These are phyloP conservation scores for Therioaphis trifolii DNA, from an alignment of 2,888 invertebrate genomes.

Conservation along the genomic window DNA sequence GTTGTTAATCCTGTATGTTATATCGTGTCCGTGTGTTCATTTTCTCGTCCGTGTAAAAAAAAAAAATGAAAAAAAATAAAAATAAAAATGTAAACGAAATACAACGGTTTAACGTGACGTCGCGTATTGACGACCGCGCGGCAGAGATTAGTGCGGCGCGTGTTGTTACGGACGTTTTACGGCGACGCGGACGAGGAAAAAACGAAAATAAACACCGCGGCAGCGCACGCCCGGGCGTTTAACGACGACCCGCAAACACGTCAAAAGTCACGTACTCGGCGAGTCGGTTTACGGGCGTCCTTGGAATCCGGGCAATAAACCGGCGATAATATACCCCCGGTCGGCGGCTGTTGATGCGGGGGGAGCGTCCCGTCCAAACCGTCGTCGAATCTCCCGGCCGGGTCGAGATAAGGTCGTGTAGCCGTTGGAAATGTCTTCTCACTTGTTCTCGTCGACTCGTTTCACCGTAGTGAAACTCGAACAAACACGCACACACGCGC, in stretches of 20 bases:
- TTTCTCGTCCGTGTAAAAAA: background rate
- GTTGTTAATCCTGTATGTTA: too few species aligned
- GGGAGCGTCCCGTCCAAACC: background rate
- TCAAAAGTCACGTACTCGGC: conserved; percentile 29
- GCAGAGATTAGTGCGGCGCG: background rate
- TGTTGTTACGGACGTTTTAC: background rate
- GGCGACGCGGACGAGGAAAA: background rate
- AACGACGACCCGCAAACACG: background rate
- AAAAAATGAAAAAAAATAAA: too few species aligned
- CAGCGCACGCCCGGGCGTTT: background rate
- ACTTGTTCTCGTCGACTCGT: too few species aligned
- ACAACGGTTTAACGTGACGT: too few species aligned
- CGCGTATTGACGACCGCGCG: background rate
- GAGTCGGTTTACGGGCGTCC: background rate
- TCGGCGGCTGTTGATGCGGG: background rate
- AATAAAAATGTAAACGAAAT: too few species aligned
- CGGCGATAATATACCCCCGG: background rate
- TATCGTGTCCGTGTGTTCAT: background rate
- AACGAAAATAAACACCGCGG: conserved; percentile 1
- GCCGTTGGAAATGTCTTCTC: too few species aligned
- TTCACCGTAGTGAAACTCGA: too few species aligned
- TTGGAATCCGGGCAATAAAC: background rate
- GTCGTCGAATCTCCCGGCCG: background rate
- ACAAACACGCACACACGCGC: too few species aligned
- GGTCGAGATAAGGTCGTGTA: too few species aligned